A percentile compares a stretch with the other conserved stretches of the same genome.
Conservation (phyloP, 2,888 invertebrate species). For the Cerceris ruficornis region DNA sequence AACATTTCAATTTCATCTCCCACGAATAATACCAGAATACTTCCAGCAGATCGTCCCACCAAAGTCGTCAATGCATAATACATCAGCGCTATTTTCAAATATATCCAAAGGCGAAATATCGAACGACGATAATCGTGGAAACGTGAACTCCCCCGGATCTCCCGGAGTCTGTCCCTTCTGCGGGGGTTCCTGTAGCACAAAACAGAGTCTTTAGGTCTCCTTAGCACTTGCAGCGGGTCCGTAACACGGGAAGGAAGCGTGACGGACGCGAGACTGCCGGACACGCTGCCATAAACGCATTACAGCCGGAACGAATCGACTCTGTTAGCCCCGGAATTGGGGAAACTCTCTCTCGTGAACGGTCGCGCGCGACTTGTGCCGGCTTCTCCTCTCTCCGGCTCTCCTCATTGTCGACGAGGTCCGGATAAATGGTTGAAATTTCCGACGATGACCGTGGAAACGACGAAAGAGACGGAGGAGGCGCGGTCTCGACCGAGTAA, state of each 20-base stretch:
- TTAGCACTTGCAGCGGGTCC: slow-evolving; percentile 68
- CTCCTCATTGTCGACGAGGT: slow-evolving; percentile 47
- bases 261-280: slow-evolving; percentile 62
- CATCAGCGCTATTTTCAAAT: too few relatives aligned
- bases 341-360: slow-evolving; percentile 62
- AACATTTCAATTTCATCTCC: too few relatives aligned
- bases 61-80: too few relatives aligned
- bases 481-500: slow-evolving; percentile 49
- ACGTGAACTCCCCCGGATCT: slow-evolving; percentile 34
- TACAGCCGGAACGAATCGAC: slow-evolving; percentile 78
- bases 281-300: slow-evolving; percentile 76
- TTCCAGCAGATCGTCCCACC: not conserved
- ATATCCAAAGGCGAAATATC: not conserved
- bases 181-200: slow-evolving; percentile 62
- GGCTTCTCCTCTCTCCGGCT: slow-evolving; percentile 42
- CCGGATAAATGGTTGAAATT: slow-evolving; percentile 60
- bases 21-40: too few relatives aligned
- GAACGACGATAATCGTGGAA: slow-evolving; percentile 50
- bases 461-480: slow-evolving; percentile 33
- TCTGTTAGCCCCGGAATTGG: slow-evolving; percentile 70
- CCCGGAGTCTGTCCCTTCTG: slow-evolving; percentile 30
- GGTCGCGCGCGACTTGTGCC: slow-evolving; percentile 61
- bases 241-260: slow-evolving; percentile 67
- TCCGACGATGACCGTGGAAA: slow-evolving; percentile 57
- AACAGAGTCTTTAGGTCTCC: slow-evolving; percentile 76